These are phyloP conservation scores for Drosophila limbata DNA, from an alignment of 2,888 invertebrate genomes.

Conservation along the genomic window DNA sequence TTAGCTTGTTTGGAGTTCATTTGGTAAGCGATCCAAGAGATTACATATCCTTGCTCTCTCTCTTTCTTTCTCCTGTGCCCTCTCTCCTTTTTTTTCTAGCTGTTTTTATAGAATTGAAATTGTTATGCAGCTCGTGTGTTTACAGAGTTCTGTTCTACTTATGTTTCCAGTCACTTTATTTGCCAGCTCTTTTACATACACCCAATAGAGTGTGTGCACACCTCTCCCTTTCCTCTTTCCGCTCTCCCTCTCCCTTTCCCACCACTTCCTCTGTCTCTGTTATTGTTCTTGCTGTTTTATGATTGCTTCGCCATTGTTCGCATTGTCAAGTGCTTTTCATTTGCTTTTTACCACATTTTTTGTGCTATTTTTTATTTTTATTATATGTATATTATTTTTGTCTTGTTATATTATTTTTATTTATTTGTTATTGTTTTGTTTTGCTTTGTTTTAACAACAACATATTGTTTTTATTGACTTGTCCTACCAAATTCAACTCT, in stretches of 20 bases:
- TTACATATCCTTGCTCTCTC: conserved; percentile 3
- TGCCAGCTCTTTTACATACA: conserved; percentile 4
- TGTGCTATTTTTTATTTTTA: conserved; percentile 20
- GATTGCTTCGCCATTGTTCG: conserved; percentile 55
- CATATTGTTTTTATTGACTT: conserved; percentile 45
- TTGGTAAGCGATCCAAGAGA: conserved; percentile 16
- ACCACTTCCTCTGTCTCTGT: not conserved
- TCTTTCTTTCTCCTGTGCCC: no score
- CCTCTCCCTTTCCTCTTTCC: no score
- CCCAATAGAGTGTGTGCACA: not conserved
- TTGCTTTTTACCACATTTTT: conserved; percentile 57
- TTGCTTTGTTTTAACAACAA: conserved; percentile 20
- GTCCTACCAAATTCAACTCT: conserved; percentile 7
- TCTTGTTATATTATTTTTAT: not conserved
- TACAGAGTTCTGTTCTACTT: conserved; percentile 29
- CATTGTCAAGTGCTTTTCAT: conserved; percentile 61
- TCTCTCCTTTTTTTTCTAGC: not conserved
- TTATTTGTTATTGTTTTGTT: not conserved
- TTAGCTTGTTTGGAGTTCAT: conserved; percentile 17
- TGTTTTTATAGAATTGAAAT: not conserved
- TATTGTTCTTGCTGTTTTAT: conserved; percentile 29
- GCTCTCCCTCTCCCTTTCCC: no score
- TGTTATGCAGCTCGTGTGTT: conserved; percentile 44
- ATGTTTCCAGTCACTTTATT: conserved; percentile 20
- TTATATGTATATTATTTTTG: conserved; percentile 5